These are phyloP conservation scores for Enteromius anoplus DNA, from an alignment of 2,797 vertebrate genomes.

Conservation along the genomic window DNA sequence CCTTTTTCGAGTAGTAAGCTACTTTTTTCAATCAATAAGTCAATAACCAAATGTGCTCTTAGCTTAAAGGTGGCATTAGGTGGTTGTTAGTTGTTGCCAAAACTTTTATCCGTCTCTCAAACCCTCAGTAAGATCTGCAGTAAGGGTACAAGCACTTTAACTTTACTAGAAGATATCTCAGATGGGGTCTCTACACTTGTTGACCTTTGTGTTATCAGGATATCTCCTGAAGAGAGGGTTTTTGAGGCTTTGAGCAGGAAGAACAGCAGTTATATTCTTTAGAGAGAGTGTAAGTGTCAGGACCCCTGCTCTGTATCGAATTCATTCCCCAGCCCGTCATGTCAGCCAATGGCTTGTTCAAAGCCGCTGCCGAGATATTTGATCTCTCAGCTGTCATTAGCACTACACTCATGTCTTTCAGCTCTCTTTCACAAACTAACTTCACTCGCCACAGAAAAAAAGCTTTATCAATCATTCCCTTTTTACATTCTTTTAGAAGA, in stretches of 20 bases:
- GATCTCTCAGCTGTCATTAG: conserved; percentile 50
- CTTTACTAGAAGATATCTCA: background rate
- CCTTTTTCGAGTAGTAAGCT: background rate
- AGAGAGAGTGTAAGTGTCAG: conserved; percentile 37
- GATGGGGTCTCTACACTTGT: conserved; percentile 20
- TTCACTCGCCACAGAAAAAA: conserved; percentile 36
- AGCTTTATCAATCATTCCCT: conserved; percentile 41
- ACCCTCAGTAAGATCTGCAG: background rate
- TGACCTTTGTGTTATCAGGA: conserved; percentile 24
- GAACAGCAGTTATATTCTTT: conserved; percentile 11
- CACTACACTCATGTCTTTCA: conserved; percentile 46
- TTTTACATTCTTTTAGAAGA: conserved; percentile 33
- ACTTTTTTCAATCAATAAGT: background rate
- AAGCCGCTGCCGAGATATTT: conserved; percentile 50
- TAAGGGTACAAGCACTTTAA: background rate
- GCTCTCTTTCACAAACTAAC: conserved; percentile 47
- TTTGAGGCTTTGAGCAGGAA: conserved; percentile 10
- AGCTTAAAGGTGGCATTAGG: background rate
- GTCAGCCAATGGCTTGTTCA: conserved; percentile 47
- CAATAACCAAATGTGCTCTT: background rate
- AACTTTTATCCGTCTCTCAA: background rate
- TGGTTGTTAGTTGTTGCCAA: background rate
- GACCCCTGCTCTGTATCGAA: conserved; percentile 33
- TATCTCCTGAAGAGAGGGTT: conserved; percentile 17
- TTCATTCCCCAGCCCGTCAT: conserved; percentile 27